Base-by-base conservation (phyloP, 2,113 vertebrate genomes). In the Zeus faber region DNA sequence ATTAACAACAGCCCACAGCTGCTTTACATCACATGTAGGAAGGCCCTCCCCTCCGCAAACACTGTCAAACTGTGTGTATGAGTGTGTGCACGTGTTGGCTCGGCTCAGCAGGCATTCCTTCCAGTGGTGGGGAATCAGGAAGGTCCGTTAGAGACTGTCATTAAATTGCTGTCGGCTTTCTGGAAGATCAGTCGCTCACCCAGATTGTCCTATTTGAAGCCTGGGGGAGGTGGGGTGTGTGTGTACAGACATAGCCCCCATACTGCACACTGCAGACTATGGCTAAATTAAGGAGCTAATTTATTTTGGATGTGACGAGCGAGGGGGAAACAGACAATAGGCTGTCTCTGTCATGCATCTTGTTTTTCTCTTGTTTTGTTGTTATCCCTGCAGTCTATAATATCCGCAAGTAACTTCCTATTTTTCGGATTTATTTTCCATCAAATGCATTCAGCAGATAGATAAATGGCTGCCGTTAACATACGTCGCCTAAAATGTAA, bases 271-370 rank as follows among this genome's bases (percentile, higher is more conserved):
- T 69, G 65, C 53, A 41, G 44, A 70, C 65, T 59, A 62, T 41
- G 35, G 41, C 23, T 55, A 59, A 74, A 74, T 74, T 53, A 70
- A 52, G 54, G 39, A 48, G 37, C 55, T 61, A 54, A 60, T 55
- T 22, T 10, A 40, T 50, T 35, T 47, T 57, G 16, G 10, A 54
- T 33, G 1, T 24, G 25, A 37, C 29, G 35, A 20, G 24, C 11
- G 26, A 35, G 35, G n/a, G n/a, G n/a, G n/a, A n/a, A n/a, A n/a
- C n/a, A n/a, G n/a, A n/a, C n/a, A n/a, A n/a, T n/a, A n/a, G n/a
- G n/a, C n/a, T n/a, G n/a, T n/a, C n/a, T n/a, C n/a, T n/a, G n/a
- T n/a, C n/a, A n/a, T n/a, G n/a, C n/a, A n/a, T n/a, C n/a, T n/a
- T n/a, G n/a, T n/a, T n/a, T n/a, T n/a, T n/a, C n/a, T n/a, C n/a